Evolutionary conservation across 2,888 invertebrate genomes (phyloP).

Genomic region (Chrysolina oricalcia): DNA sequence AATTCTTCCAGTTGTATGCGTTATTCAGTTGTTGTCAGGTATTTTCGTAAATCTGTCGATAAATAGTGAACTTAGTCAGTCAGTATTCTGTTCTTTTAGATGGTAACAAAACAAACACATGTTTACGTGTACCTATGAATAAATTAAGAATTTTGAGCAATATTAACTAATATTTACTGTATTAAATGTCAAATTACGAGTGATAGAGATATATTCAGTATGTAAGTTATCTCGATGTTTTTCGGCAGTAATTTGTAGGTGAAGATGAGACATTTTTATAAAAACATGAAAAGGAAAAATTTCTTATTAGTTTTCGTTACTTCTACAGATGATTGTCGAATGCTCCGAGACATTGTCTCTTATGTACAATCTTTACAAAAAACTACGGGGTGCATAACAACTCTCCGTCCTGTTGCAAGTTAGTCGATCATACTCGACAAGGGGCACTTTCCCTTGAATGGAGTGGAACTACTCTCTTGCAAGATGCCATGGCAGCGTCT

Average conservation of each 20-base stretch:
- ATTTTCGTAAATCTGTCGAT: slow-evolving; percentile 44
- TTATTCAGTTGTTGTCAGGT: slow-evolving; percentile 16
- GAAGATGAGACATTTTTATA: slow-evolving; percentile 37
- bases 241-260: slow-evolving; percentile 46
- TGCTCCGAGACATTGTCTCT: slow-evolving; percentile 45
- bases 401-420: slow-evolving; percentile 38
- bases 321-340: slow-evolving; percentile 40
- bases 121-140: slow-evolving; percentile 51
- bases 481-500: slow-evolving; percentile 36
- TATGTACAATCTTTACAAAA: slow-evolving; percentile 47
- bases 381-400: slow-evolving; percentile 38
- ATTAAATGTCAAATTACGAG: slow-evolving; percentile 71
- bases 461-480: slow-evolving; percentile 29
- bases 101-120: slow-evolving; percentile 50
- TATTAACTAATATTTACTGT: slow-evolving; percentile 67
- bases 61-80: slow-evolving; percentile 38
- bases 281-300: slow-evolving; percentile 31
- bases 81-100: slow-evolving; percentile 50
- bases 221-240: slow-evolving; percentile 44
- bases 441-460: background rate
- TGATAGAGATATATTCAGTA: slow-evolving; percentile 66
- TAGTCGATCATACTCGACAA: background rate
- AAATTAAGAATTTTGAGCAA: slow-evolving; percentile 68
- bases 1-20: slow-evolving; percentile 23
- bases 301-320: slow-evolving; percentile 26